phyloP scores from a whole-genome alignment of 2,797 vertebrate genomes.

The Spea hammondii region DNA sequence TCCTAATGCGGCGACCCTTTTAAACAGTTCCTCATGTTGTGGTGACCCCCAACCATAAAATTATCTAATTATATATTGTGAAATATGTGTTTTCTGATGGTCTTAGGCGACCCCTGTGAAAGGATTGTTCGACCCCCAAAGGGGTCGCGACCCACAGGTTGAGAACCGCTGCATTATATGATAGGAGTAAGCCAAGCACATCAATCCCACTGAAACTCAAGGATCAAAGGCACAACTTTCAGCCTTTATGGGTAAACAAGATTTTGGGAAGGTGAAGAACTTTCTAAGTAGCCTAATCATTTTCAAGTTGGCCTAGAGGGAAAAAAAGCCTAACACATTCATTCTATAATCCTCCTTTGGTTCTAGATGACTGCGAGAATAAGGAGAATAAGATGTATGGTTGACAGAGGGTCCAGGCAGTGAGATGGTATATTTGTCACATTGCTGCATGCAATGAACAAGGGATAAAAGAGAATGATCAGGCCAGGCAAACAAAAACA shows the following conservation, averaged over 20 bases:
- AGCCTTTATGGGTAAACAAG: background rate
- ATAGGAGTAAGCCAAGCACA: too few relatives aligned
- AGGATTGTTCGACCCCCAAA: too few relatives aligned
- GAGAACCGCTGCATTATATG: too few relatives aligned
- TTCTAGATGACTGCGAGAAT: constrained; percentile 85
- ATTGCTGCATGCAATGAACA: constrained; percentile 99
- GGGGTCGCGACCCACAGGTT: too few relatives aligned
- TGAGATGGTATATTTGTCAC: constrained; percentile 97
- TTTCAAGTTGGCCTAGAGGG: background rate
- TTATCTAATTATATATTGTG: too few relatives aligned
- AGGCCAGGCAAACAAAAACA: constrained; percentile 99
- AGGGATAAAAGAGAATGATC: constrained; percentile 99
- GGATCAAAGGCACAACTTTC: background rate
- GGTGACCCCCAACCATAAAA: too few relatives aligned
- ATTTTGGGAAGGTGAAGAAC: background rate
- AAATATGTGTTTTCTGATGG: too few relatives aligned
- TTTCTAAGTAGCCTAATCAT: background rate
- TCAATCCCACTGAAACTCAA: background rate
- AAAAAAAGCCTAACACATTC: constrained; percentile 29
- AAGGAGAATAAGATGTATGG: constrained; percentile 91
- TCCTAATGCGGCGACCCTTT: too few relatives aligned
- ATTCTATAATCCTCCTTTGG: constrained; percentile 85
- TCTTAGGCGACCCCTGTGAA: too few relatives aligned
- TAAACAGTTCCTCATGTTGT: too few relatives aligned
- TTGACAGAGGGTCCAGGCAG: constrained; percentile 94